These are phyloP conservation scores for Falco concolor DNA, from an alignment of 2,797 vertebrate genomes.

Conservation along the genomic window DNA sequence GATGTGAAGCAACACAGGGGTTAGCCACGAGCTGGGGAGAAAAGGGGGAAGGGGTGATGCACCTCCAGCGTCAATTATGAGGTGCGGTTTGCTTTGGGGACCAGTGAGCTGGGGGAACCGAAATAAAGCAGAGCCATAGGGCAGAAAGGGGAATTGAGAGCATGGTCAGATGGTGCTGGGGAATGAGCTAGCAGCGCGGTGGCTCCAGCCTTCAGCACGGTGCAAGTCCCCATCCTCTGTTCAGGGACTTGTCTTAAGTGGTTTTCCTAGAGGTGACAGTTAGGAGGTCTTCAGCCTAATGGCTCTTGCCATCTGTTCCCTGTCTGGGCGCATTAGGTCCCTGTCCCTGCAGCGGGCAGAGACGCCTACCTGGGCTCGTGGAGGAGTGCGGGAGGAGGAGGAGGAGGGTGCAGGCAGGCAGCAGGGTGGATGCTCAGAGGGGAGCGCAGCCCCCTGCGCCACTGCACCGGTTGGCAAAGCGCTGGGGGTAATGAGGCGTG, in stretches of 20 bases:
- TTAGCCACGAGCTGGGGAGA: not conserved
- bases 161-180: not conserved
- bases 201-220: not conserved
- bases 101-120: not conserved
- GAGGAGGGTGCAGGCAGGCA: not conserved
- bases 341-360: not conserved
- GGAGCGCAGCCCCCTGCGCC: not conserved
- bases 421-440: fast-evolving
- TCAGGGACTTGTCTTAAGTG: constrained; percentile 16
- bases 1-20: not conserved
- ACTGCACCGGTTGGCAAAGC: not conserved
- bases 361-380: not conserved
- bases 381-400: not conserved
- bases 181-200: not conserved
- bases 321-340: not conserved
- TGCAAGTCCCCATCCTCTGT: not conserved
- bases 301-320: constrained; percentile 51
- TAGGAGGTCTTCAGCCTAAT: constrained; percentile 5
- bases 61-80: not conserved
- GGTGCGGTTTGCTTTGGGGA: not conserved
- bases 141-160: constrained; percentile 52
- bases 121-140: not conserved
- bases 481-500: constrained; percentile 57
- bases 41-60: not conserved
- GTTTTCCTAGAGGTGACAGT: constrained; percentile 31